Percentiles rank a stretch among this genome's conserved stretches.
phyloP scores from a whole-genome alignment of 2,113 vertebrate species.

The Cynoglossus semilaevis region DNA sequence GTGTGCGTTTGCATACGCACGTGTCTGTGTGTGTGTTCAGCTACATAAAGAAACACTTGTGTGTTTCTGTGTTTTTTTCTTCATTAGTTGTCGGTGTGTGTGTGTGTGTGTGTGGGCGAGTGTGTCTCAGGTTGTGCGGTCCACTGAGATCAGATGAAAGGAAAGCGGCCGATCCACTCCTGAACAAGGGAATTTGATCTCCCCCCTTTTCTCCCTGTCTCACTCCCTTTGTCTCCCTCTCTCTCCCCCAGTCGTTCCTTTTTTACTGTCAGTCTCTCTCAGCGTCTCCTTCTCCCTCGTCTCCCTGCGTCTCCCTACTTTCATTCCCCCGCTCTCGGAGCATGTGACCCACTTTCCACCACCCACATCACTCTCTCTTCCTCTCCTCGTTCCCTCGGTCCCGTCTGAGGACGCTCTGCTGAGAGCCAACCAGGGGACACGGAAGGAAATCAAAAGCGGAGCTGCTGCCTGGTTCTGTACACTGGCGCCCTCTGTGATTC shows the following conservation, averaged over 20 bases:
- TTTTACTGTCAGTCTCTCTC: constrained; percentile 48
- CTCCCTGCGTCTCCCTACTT: constrained; percentile 45
- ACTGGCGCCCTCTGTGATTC: constrained; percentile 25
- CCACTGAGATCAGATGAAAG: constrained; percentile 80
- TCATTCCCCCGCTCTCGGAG: constrained; percentile 62
- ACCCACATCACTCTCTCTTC: constrained; percentile 60
- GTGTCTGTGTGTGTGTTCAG: constrained; percentile 15
- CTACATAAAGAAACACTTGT: constrained; percentile 28
- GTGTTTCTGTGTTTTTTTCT: constrained; percentile 43
- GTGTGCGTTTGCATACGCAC: too few species aligned
- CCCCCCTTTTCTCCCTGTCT: constrained; percentile 45
- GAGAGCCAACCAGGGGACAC: constrained; percentile 66
- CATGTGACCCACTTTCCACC: constrained; percentile 64
- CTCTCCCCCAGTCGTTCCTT: constrained; percentile 35
- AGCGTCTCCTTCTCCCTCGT: constrained; percentile 55
- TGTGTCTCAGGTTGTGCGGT: constrained; percentile 73
- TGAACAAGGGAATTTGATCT: constrained; percentile 76
- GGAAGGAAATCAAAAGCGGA: constrained; percentile 36
- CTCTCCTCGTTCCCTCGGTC: constrained; percentile 51
- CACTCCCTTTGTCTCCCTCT: constrained; percentile 39
- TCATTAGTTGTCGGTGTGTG: constrained; percentile 51
- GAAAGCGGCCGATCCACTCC: constrained; percentile 74
- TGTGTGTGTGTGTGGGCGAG: constrained; percentile 50
- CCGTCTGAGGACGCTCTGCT: constrained; percentile 72
- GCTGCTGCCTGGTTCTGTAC: constrained; percentile 2